Evolutionary conservation across 2,113 vertebrate species (phyloP).

Genomic region (Microcebus griseorufus): DNA sequence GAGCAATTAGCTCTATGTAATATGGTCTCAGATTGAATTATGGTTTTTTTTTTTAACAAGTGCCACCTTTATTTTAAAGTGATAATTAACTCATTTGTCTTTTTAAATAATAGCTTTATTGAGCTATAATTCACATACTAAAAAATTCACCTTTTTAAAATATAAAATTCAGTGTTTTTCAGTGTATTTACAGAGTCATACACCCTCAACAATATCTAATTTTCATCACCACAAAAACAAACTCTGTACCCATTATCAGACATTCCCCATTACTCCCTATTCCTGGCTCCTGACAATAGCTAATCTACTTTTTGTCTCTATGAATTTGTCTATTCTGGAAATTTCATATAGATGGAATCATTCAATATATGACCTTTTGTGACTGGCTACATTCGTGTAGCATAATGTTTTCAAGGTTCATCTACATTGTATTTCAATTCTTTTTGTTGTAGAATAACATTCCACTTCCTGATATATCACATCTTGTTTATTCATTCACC

Average conservation of each 20-base stretch:
- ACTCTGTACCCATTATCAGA: not conserved
- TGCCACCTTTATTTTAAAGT: not conserved
- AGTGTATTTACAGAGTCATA: not conserved
- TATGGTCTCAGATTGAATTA: not conserved
- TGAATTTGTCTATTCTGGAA: not conserved
- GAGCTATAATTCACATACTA: constrained; percentile 14
- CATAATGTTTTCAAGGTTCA: not conserved
- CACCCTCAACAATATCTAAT: not conserved
- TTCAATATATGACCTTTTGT: not conserved
- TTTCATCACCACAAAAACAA: not conserved
- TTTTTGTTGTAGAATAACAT: not conserved
- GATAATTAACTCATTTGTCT: not conserved
- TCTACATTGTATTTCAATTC: not conserved
- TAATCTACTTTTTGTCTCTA: not conserved
- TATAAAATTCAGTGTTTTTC: not conserved
- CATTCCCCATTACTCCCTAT: not conserved
- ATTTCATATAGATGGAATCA: not conserved
- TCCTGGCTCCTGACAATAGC: not conserved
- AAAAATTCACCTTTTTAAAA: constrained; percentile 4
- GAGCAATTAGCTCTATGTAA: not conserved
- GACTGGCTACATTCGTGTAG: not conserved
- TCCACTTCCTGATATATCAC: not conserved
- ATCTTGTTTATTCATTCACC: not conserved
- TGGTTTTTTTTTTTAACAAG: not conserved
- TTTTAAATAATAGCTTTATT: not conserved